Evolutionary conservation across 2,113 vertebrate genomes (phyloP).

Genomic region (Phaetusa simplex): DNA sequence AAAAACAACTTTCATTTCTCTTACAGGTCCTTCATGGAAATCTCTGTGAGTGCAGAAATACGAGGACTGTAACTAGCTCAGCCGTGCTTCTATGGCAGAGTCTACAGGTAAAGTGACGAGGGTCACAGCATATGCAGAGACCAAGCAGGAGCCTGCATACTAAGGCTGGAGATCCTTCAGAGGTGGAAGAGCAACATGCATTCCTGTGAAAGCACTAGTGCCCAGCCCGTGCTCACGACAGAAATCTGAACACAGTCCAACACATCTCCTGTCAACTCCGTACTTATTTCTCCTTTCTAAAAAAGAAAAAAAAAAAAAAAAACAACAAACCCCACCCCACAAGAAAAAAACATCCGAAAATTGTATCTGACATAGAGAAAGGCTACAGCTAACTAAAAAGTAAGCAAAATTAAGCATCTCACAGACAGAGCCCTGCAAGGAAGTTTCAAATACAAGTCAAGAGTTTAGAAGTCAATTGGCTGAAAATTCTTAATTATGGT

Average conservation of each 20-base stretch:
- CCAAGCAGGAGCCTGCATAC: neutral
- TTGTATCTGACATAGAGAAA: neutral
- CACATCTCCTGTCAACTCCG: no score
- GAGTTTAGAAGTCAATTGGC: neutral
- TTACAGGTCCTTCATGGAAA: neutral
- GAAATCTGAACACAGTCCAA: neutral
- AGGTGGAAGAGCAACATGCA: accelerated
- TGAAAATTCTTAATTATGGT: neutral
- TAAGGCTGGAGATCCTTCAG: neutral
- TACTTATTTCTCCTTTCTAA: neutral
- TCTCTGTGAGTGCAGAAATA: neutral
- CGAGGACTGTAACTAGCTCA: neutral
- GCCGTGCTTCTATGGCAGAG: neutral
- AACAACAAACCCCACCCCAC: no score
- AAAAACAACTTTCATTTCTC: neutral
- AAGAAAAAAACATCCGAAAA: neutral
- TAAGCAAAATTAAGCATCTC: neutral
- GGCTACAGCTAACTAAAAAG: neutral
- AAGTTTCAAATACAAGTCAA: neutral
- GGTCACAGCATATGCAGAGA: neutral
- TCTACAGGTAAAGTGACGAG: neutral
- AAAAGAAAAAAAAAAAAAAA: no score
- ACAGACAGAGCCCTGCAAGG: neutral
- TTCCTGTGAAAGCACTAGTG: neutral
- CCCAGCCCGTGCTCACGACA: neutral